Evolutionary conservation across 2,797 vertebrate genomes (phyloP).

Genomic region (Vultur gryphus): DNA sequence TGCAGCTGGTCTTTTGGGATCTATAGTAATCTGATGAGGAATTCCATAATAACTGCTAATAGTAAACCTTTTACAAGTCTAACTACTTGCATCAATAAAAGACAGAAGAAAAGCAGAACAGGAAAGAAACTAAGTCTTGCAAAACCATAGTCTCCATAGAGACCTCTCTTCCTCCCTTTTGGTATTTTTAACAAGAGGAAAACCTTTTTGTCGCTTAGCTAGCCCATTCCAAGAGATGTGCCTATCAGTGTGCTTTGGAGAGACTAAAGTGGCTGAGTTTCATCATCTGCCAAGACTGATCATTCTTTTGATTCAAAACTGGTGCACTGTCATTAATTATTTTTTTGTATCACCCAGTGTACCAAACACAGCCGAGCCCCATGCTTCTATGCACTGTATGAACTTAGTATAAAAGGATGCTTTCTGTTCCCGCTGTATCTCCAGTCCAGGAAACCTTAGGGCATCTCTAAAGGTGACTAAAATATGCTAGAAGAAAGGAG

Average conservation of each 20-base stretch:
- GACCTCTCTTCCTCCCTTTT: not conserved
- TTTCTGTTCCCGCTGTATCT: not conserved
- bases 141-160: not conserved
- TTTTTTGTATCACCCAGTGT: not conserved
- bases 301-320: not conserved
- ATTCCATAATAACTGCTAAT: conserved; percentile 12
- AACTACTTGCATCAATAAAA: not conserved
- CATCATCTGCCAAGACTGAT: not conserved
- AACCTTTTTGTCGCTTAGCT: not conserved
- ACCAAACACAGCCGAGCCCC: not conserved
- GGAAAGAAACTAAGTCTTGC: not conserved
- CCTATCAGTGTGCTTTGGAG: not conserved
- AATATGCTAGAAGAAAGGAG: not conserved
- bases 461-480: not conserved
- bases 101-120: not conserved
- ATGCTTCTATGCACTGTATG: not conserved
- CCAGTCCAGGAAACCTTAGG: not conserved
- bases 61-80: conserved; percentile 21
- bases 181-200: not conserved
- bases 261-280: not conserved
- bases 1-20: conserved; percentile 6
- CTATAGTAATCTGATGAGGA: conserved; percentile 2
- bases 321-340: not conserved
- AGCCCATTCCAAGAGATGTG: not conserved
- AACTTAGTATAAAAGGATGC: not conserved